Conservation (phyloP, 2,797 vertebrate genomes). For the Scyliorhinus canicula region DNA sequence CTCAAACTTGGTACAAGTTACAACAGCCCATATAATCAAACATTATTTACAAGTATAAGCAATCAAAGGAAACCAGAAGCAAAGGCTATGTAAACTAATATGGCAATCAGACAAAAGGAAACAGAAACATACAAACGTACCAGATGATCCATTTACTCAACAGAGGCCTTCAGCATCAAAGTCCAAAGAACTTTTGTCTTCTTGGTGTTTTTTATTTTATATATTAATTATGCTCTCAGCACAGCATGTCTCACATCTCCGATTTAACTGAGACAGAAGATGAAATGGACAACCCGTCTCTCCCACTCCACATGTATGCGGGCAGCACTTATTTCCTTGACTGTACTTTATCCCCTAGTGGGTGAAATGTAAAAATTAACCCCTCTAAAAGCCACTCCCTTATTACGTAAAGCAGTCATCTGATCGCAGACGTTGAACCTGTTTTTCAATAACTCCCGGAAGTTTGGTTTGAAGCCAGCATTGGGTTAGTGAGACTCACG, state of each 20-base stretch:
- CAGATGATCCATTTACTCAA: constrained; percentile 70
- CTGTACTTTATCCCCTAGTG: constrained; percentile 19
- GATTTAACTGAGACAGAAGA: no score
- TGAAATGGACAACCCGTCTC: not conserved
- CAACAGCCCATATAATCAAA: not conserved
- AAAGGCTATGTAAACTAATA: not conserved
- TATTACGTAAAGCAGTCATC: constrained; percentile 8
- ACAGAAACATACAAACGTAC: constrained; percentile 45
- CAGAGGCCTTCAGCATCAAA: not conserved
- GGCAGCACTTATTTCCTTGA: not conserved
- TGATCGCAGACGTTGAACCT: constrained; percentile 1
- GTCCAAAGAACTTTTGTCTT: not conserved
- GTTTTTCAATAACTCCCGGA: not conserved
- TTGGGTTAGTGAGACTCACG: not conserved
- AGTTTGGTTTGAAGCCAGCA: not conserved
- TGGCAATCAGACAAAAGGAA: not conserved
- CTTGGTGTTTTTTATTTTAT: no score
- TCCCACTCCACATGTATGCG: not conserved
- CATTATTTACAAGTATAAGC: not conserved
- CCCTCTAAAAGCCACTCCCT: not conserved
- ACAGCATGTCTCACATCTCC: not conserved
- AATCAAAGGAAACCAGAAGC: not conserved
- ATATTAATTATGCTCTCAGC: not conserved
- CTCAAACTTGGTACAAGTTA: not conserved
- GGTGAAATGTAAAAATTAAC: not conserved